Conservation (phyloP, 2,113 vertebrate species). For the Malurus cyaneus region DNA sequence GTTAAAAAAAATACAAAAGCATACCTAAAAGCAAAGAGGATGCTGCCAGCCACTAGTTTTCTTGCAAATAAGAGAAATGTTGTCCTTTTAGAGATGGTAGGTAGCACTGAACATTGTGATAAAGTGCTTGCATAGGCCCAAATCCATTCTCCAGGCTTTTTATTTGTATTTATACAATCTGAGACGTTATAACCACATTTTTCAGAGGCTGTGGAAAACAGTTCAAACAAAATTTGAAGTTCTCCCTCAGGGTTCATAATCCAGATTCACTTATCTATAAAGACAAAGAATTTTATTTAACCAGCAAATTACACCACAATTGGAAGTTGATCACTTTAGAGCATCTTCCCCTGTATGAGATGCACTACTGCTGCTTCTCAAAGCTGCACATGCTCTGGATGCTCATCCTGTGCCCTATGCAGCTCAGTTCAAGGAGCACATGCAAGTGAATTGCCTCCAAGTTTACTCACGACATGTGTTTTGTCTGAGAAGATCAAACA, state of each 20-base stretch:
- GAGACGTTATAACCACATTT: neutral
- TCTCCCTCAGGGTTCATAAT: neutral
- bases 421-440: neutral
- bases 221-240: neutral
- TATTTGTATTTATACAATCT: neutral
- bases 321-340: neutral
- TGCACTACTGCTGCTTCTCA: neutral
- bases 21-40: neutral
- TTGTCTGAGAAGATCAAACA: neutral
- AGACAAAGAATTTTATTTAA: neutral
- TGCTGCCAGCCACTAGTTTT: neutral
- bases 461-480: neutral
- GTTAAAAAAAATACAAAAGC: neutral
- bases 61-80: neutral
- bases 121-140: neutral
- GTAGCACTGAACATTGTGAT: neutral
- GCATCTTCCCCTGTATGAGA: neutral
- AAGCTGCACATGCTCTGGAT: neutral
- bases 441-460: neutral
- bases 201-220: neutral
- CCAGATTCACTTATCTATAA: neutral
- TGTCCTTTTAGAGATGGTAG: neutral
- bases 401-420: accelerated
- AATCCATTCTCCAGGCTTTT: neutral
- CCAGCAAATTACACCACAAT: neutral